Conservation (phyloP, 1,140 invertebrate genomes). For the Neotoxoptera formosana region DNA sequence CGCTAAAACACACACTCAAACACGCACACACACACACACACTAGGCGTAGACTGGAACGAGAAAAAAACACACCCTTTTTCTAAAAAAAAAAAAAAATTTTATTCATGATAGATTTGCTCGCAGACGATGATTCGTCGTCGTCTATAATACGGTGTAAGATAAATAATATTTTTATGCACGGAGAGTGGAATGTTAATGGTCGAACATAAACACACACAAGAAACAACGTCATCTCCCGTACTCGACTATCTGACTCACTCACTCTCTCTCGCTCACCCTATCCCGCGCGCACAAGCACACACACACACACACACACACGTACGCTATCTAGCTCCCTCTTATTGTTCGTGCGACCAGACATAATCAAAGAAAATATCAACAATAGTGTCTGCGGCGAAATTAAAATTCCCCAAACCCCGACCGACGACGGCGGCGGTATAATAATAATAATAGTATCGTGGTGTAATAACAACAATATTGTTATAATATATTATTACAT, state of each 20-base stretch:
- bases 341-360: not conserved
- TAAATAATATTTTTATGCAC: conserved; percentile 49
- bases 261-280: not conserved
- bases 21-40: not conserved
- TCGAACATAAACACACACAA: conserved; percentile 35
- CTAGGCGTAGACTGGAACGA: not conserved
- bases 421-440: not conserved
- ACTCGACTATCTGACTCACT: not conserved
- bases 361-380: not conserved
- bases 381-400: conserved; percentile 44
- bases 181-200: conserved; percentile 46
- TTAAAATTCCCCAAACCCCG: conserved; percentile 16
- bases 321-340: not conserved
- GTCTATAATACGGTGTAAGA: not conserved
- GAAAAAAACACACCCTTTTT: conserved; percentile 38
- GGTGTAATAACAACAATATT: conserved; percentile 18
- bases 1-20: not conserved
- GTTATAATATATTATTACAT: not conserved
- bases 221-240: not conserved
- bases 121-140: conserved; percentile 44
- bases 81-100: conserved; percentile 29
- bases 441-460: conserved; percentile 1
- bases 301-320: not conserved
- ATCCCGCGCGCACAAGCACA: not conserved
- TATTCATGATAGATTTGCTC: conserved; percentile 43